phyloP scores from a whole-genome alignment of 2,888 invertebrate species.

The Rhagonycha fulva region DNA sequence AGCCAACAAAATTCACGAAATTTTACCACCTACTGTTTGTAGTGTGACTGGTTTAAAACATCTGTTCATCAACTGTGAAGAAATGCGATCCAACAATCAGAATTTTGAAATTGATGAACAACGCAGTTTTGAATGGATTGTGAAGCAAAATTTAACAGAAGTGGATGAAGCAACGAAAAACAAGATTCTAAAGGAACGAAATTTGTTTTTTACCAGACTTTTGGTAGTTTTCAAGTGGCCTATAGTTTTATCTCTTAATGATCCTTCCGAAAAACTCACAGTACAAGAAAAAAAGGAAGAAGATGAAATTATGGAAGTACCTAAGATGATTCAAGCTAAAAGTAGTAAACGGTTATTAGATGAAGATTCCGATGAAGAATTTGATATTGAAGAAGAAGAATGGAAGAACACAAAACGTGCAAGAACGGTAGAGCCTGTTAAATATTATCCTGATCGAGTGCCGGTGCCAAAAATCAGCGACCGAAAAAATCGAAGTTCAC shows the following conservation, averaged over 20 bases:
- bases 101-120: conserved; percentile 8
- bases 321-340: background rate
- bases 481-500: background rate
- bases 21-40: conserved; percentile 38
- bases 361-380: background rate
- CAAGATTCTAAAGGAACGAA: conserved; percentile 2
- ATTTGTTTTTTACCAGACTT: conserved; percentile 19
- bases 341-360: background rate
- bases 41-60: conserved; percentile 36
- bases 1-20: background rate
- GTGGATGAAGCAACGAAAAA: background rate
- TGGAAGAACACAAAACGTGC: background rate
- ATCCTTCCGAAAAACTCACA: background rate
- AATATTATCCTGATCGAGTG: background rate
- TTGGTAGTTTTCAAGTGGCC: conserved; percentile 31
- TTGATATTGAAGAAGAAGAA: background rate
- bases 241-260: conserved; percentile 21
- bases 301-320: conserved; percentile 4
- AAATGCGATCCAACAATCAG: conserved; percentile 24
- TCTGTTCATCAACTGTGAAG: conserved; percentile 35
- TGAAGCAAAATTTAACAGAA: background rate
- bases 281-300: background rate
- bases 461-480: background rate
- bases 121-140: background rate
- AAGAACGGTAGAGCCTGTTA: background rate